Evolutionary conservation across 2,797 vertebrate species (phyloP), one percentile per base, ranked within the genome.

Genomic region (Typhlichthys eigenmanni): DNA sequence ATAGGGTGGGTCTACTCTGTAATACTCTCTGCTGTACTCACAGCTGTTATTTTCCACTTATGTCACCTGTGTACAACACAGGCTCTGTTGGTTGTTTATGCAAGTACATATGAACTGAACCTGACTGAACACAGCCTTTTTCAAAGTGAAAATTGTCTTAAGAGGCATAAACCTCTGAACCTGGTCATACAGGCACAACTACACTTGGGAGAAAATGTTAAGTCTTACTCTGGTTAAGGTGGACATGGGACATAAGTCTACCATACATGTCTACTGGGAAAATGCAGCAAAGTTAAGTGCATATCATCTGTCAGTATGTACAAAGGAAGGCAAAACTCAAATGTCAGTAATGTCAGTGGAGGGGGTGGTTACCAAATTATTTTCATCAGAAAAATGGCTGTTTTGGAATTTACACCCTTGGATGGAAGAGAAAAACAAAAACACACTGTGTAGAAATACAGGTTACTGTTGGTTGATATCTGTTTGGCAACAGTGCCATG

Each of bases 1-100:
- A 17, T 9, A 12, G 13, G 32, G 51, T 13, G 3, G 5, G 49
- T 47, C 45, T 47, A 13, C 10, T 34, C 48, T 46, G 45, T 13
- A 45, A 58, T 24, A 43, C 43, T 19, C 14, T 12, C 52, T 48
- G 7, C 24, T 29, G 12, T 29, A 11, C 45, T 11, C 32, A 9
- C n/a, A 43, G 24, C 48, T 48, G 32, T 51, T 16, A n/a, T 51
- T 16, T 1, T 1, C 50, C 45, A 17, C 65, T 12, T 3, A 19
- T 29, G 38, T 64, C 57, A 66, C 29, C 11, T 13, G 45, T 48
- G 73, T 56, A 17, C 65, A 57, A 45, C 14, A 47, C 81, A 82
- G 75, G 80, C 78, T 65, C 81, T 64, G 12, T 0, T 69, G 82
- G 76, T 3, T 8, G 50, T 43, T 14, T 43, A 55, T 10, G 54